These are phyloP conservation scores for Microcebus griseorufus DNA, from an alignment of 2,113 vertebrate species.

Conservation along the genomic window DNA sequence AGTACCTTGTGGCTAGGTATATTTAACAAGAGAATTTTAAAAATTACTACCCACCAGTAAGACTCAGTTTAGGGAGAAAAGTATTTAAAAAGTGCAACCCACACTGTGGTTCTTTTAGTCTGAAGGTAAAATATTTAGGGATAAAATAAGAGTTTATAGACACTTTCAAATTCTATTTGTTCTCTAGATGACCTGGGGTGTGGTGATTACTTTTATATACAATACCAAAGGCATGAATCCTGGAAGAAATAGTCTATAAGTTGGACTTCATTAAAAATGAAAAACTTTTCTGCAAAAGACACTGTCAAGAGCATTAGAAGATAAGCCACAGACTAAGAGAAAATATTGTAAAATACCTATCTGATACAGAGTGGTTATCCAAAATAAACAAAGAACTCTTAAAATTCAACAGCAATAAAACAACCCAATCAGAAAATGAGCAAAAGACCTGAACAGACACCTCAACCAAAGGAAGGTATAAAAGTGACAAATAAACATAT, in stretches of 20 bases:
- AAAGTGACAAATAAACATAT: neutral
- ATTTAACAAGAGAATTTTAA: conserved; percentile 4
- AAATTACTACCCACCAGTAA: neutral
- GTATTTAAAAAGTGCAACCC: neutral
- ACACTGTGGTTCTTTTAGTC: neutral
- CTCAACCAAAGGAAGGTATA: neutral
- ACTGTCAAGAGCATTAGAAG: neutral
- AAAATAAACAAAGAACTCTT: neutral
- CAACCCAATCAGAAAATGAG: neutral
- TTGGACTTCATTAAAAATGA: neutral
- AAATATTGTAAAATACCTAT: neutral
- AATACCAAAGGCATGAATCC: neutral
- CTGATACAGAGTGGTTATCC: neutral
- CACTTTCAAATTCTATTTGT: neutral
- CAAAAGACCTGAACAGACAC: neutral
- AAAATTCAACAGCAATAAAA: neutral
- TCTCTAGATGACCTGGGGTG: neutral
- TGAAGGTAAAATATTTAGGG: conserved; percentile 7
- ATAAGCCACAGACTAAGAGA: neutral
- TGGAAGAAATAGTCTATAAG: neutral
- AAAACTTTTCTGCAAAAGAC: neutral
- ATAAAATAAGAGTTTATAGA: neutral
- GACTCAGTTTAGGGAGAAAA: neutral
- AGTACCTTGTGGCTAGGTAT: neutral
- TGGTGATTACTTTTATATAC: neutral